These are phyloP conservation scores for Xanthorhoe designata DNA, from an alignment of 2,888 invertebrate genomes.

Conservation along the genomic window DNA sequence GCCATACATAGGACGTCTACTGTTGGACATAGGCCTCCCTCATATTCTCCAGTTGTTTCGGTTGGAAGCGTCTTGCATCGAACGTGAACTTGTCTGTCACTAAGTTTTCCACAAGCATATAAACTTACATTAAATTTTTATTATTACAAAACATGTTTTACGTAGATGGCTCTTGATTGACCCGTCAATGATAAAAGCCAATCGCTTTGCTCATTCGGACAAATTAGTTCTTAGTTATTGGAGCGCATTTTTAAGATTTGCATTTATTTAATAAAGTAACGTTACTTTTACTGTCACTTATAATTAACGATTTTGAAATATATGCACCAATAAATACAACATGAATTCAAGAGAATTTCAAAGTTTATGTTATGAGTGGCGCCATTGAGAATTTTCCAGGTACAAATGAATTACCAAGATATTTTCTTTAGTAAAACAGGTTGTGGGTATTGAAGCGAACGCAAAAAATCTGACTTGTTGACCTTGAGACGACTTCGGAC, in stretches of 20 bases:
- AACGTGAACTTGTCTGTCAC: no score
- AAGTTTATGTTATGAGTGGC: not conserved
- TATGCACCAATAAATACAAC: not conserved
- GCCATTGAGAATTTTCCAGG: not conserved
- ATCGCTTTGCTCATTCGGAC: not conserved
- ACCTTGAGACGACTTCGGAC: slow-evolving; percentile 1
- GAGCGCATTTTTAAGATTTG: slow-evolving; percentile 16
- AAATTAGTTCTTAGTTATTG: slow-evolving; percentile 3
- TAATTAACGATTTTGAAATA: slow-evolving; percentile 10
- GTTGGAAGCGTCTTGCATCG: no score
- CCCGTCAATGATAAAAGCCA: slow-evolving; percentile 1
- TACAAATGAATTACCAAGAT: not conserved
- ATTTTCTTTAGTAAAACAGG: not conserved
- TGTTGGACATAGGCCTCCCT: no score
- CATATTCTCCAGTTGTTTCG: no score
- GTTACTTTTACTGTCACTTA: slow-evolving; percentile 18
- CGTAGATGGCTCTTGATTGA: not conserved
- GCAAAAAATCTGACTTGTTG: not conserved
- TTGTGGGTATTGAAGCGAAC: not conserved
- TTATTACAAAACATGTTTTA: slow-evolving; percentile 6
- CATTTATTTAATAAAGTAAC: slow-evolving; percentile 20
- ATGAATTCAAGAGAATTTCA: not conserved
- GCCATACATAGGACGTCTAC: no score
- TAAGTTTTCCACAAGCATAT: not conserved
- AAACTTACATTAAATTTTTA: not conserved